These are phyloP conservation scores for Timandra comae DNA, from an alignment of 2,888 invertebrate genomes.

Conservation along the genomic window DNA sequence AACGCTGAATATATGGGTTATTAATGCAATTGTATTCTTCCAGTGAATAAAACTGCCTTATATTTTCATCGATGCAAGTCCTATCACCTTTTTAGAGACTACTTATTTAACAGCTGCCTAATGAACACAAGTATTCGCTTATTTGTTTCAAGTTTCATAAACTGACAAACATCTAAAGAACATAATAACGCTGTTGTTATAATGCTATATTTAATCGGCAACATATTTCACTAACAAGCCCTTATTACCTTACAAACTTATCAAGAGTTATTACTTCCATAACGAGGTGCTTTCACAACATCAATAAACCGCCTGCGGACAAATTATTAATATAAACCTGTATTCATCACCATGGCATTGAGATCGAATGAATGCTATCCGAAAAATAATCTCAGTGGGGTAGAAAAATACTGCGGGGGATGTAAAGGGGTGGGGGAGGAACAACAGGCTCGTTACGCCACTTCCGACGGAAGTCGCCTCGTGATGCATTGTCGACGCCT, in stretches of 20 bases:
- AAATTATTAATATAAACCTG: conserved; percentile 59
- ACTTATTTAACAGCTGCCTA: too few relatives aligned
- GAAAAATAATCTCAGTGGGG: conserved; percentile 57
- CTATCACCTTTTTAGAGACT: too few relatives aligned
- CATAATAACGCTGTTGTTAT: too few relatives aligned
- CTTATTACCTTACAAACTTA: conserved; percentile 21
- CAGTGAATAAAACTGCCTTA: too few relatives aligned
- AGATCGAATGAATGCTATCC: conserved; percentile 57
- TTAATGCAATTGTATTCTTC: too few relatives aligned
- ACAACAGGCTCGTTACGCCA: conserved; percentile 72
- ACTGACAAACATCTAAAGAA: too few relatives aligned
- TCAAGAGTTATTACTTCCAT: conserved; percentile 40
- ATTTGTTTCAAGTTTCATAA: too few relatives aligned
- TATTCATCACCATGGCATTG: conserved; percentile 67
- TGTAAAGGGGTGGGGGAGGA: conserved; percentile 46
- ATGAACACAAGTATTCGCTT: too few relatives aligned
- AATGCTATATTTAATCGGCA: too few relatives aligned
- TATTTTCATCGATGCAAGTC: too few relatives aligned
- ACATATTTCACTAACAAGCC: too few relatives aligned
- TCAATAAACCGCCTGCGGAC: conserved; percentile 48
- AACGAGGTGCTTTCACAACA: conserved; percentile 33
- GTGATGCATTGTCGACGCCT: conserved; percentile 65
- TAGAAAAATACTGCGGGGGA: conserved; percentile 29
- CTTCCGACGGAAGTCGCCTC: conserved; percentile 72
- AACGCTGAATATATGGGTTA: too few relatives aligned